Base-by-base conservation (phyloP, 2,888 invertebrate genomes). In the Tachina grossa region DNA sequence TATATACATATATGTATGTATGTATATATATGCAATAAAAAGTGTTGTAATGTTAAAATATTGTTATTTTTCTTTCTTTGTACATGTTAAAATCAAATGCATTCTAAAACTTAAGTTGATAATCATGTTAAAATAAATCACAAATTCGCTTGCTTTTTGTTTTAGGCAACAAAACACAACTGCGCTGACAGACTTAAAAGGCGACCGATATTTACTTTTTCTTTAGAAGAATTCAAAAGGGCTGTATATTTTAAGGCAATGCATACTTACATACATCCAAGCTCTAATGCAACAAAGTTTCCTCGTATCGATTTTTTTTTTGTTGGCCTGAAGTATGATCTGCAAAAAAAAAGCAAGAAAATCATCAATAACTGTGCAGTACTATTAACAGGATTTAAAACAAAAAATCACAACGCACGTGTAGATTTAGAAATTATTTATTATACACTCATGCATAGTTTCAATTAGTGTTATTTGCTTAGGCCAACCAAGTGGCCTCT, bases 41-140 rank as follows among this genome's bases (percentile, higher is more conserved):
- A 6, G 6, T 6, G 31, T 31, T 31, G 31, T 1, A 31, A 31
- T 6, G 31, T 31, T 31, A 1, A 31, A 31, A 6, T 31, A 31
- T 6, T 0, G 5, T 31, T 31, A 31, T 31, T 31, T 31, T 31
- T 31, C 31, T 31, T 31, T 31, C 31, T 31, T 31, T 31, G 5
- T 6, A 31, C 2, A 31, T 31, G 31, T 6, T 6, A 31, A 31
- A 31, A 5, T 6, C 31, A 31, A 31, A 31, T 31, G 31, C 31
- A 31, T 31, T 31, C 6, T 31, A 31, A 31, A 6, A 31, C 31
- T 31, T 91, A 91, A 91, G 90, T 90, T 91, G 90, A 91, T 91
- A 91, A 91, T 91, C 90, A 91, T 91, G 91, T 91, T 90, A 89
- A 91, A 91, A 91, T 91, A 91, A 91, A 91, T 91, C 91, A 91